A percentile compares a stretch with the other conserved stretches of the same genome.
Conservation (phyloP, 1,140 invertebrate genomes). For the Tetraneura akinire region DNA sequence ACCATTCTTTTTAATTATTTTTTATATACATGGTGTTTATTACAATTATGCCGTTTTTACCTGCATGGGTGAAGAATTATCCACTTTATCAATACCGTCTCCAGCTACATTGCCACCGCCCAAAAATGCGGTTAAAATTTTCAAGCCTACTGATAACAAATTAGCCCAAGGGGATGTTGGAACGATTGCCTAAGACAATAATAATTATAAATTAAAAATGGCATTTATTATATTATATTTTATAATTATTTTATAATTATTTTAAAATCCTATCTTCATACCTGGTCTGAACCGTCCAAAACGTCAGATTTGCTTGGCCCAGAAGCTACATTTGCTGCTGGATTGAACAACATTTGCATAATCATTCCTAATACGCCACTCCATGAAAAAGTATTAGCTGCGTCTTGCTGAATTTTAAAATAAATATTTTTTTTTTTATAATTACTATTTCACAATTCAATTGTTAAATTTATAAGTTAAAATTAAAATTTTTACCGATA, state of each 20-base stretch:
- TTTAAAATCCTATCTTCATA: conserved; percentile 21
- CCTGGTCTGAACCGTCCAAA: conserved; percentile 62
- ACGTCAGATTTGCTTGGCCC: conserved; percentile 81
- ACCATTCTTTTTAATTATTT: conserved; percentile 28
- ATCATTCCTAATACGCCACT: conserved; percentile 80
- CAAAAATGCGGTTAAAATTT: conserved; percentile 79
- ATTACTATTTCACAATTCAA: not conserved
- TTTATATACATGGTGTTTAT: conserved; percentile 30
- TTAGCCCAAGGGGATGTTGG: conserved; percentile 77
- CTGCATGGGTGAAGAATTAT: conserved; percentile 83
- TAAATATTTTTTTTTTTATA: conserved; percentile 8
- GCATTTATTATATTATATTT: not conserved
- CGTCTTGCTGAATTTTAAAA: conserved; percentile 60
- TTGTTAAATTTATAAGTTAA: not conserved
- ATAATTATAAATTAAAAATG: not conserved
- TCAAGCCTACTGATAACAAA: conserved; percentile 75
- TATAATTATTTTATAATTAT: not conserved
- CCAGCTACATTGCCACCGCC: conserved; percentile 70
- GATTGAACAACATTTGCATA: conserved; percentile 82
- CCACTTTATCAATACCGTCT: conserved; percentile 85
- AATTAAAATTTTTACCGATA: conserved; percentile 62
- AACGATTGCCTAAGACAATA: conserved; percentile 19
- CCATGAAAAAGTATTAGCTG: conserved; percentile 73
- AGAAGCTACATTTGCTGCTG: conserved; percentile 62
- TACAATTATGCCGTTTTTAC: conserved; percentile 61